phyloP scores from a whole-genome alignment of 2,797 vertebrate genomes.

The Danio jaintianensis region DNA sequence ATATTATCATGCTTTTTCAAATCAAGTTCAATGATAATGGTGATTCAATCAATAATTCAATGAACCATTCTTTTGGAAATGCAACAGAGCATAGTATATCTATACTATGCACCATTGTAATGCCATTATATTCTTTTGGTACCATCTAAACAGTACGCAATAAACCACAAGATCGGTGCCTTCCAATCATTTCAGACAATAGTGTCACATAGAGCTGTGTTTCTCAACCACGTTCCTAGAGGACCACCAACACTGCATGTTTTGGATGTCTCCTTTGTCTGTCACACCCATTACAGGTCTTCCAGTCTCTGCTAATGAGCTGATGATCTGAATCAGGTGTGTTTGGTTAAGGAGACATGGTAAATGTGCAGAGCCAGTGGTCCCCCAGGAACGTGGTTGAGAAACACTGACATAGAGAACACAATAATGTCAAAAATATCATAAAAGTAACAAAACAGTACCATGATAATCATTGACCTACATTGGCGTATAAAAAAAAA shows the following conservation, averaged over 20 bases:
- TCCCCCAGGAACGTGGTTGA: no score
- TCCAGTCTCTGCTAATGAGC: no score
- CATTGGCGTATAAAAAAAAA: not conserved
- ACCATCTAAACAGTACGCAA: not conserved
- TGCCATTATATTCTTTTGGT: not conserved
- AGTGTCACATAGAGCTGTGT: no score
- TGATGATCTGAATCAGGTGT: no score
- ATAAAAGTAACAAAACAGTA: not conserved
- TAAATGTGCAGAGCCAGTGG: no score
- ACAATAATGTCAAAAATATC: not conserved
- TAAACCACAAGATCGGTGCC: not conserved
- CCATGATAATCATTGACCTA: not conserved
- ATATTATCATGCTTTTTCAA: not conserved
- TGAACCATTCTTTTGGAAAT: not conserved
- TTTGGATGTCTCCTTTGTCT: no score
- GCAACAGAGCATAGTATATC: not conserved
- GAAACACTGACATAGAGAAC: no score
- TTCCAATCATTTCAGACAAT: not conserved
- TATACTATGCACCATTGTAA: not conserved
- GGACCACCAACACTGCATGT: no score
- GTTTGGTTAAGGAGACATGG: no score
- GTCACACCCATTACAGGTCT: no score
- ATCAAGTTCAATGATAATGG: not conserved
- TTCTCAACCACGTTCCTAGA: no score
- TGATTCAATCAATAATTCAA: no score